phyloP scores from a whole-genome alignment of 2,797 vertebrate species.

The Synanceia verrucosa region DNA sequence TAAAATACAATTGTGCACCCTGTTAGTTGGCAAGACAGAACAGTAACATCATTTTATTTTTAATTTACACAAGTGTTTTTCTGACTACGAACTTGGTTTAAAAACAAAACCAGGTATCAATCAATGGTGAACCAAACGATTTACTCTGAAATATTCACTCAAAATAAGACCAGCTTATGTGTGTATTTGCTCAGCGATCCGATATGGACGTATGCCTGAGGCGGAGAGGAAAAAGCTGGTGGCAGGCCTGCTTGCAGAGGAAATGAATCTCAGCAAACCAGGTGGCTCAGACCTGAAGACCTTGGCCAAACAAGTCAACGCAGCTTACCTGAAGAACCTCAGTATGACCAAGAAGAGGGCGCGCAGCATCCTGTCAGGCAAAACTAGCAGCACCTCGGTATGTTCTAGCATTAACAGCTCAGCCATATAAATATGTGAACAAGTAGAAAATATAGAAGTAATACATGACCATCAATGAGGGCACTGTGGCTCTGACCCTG shows the following conservation, averaged over 20 bases:
- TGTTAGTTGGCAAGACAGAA: not conserved
- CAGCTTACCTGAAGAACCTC: constrained; percentile 96
- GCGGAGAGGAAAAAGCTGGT: constrained; percentile 98
- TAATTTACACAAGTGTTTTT: not conserved
- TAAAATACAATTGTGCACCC: not conserved
- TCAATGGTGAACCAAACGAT: not conserved
- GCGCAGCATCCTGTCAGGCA: constrained; percentile 94
- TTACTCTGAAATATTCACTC: not conserved
- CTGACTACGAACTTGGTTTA: not conserved
- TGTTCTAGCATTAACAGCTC: not conserved
- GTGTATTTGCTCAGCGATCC: constrained; percentile 85
- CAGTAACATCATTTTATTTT: not conserved
- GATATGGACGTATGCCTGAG: constrained; percentile 98
- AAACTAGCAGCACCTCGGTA: constrained; percentile 94
- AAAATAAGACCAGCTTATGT: constrained; percentile 22
- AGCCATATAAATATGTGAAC: not conserved
- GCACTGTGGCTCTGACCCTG: not conserved
- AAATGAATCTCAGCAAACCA: constrained; percentile 84
- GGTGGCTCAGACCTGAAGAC: constrained; percentile 93
- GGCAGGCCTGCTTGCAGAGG: constrained; percentile 90
- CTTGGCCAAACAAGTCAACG: constrained; percentile 96
- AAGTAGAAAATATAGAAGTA: not conserved
- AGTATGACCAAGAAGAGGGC: constrained; percentile 99
- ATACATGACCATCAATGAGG: not conserved
- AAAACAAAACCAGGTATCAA: constrained; percentile 6